Percentiles rank a stretch among this genome's conserved stretches.
Evolutionary conservation across 2,113 vertebrate genomes (phyloP).

Genomic region (Pimephales promelas): DNA sequence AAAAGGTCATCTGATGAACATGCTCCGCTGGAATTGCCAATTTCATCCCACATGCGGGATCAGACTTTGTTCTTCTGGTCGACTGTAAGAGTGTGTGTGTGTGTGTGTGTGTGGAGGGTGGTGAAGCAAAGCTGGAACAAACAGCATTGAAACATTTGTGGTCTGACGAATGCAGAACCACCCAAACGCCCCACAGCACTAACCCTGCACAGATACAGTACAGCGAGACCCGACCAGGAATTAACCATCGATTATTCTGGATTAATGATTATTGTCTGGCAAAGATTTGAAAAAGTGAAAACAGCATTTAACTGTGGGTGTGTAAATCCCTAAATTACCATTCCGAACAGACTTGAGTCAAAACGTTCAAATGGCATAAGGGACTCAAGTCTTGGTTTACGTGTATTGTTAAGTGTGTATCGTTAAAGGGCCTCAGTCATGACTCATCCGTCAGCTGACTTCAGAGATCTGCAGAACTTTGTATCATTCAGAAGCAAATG

Average conservation of each 20-base stretch:
- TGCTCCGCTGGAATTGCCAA: conserved; percentile 68
- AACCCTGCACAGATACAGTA: not conserved
- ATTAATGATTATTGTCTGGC: not conserved
- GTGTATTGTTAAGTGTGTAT: not conserved
- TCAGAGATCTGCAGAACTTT: not conserved
- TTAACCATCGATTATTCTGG: not conserved
- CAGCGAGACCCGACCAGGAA: not conserved
- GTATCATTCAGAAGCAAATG: too few relatives aligned
- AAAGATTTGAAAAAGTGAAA: not conserved
- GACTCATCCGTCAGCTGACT: not conserved
- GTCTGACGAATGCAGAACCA: conserved; percentile 37
- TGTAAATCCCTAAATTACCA: not conserved
- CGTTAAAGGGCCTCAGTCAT: not conserved
- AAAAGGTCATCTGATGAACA: conserved; percentile 72
- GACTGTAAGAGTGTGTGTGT: not conserved
- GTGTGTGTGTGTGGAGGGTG: not conserved
- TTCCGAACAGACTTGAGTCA: not conserved
- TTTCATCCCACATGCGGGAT: conserved; percentile 55
- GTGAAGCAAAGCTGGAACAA: conserved; percentile 6
- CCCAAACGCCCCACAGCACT: conserved; percentile 15
- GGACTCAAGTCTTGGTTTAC: not conserved
- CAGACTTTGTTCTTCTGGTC: conserved; percentile 50
- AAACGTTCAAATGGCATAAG: not conserved
- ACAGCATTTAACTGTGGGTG: not conserved
- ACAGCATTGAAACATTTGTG: conserved; percentile 33